Percentiles rank a stretch among this genome's conserved stretches.
Conservation (phyloP, 2,888 invertebrate genomes). For the Andrena dorsata region DNA sequence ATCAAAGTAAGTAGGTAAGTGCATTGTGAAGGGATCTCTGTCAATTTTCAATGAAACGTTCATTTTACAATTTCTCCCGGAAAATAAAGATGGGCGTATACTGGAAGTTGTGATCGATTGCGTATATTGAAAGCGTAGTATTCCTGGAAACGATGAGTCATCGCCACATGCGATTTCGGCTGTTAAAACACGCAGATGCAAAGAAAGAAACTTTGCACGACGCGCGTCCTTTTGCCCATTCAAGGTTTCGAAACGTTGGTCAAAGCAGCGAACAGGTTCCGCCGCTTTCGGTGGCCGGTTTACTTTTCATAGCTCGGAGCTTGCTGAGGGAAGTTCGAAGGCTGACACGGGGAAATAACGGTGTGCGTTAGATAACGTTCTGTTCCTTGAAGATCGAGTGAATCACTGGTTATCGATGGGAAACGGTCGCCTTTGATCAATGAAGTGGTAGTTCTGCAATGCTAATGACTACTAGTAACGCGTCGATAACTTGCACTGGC, state of each 20-base stretch:
- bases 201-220: constrained; percentile 12
- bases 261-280: constrained; percentile 26
- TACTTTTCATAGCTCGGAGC: not conserved
- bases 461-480: constrained; percentile 16
- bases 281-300: not conserved
- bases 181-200: not conserved
- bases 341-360: not conserved
- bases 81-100: no score
- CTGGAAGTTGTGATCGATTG: not conserved
- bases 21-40: no score
- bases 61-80: no score
- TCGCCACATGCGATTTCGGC: constrained; percentile 4
- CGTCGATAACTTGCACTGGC: not conserved
- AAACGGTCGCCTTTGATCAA: not conserved
- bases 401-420: not conserved
- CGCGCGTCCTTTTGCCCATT: constrained; percentile 21
- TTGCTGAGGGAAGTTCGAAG: no score
- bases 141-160: constrained; percentile 29
- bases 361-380: not conserved
- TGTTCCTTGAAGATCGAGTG: not conserved
- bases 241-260: constrained; percentile 20
- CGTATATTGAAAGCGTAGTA: not conserved
- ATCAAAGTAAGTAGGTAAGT: no score
- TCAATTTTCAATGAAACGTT: no score
- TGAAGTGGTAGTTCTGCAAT: not conserved